Conservation (phyloP, 2,888 invertebrate genomes). For the Galerucella calmariensis region DNA sequence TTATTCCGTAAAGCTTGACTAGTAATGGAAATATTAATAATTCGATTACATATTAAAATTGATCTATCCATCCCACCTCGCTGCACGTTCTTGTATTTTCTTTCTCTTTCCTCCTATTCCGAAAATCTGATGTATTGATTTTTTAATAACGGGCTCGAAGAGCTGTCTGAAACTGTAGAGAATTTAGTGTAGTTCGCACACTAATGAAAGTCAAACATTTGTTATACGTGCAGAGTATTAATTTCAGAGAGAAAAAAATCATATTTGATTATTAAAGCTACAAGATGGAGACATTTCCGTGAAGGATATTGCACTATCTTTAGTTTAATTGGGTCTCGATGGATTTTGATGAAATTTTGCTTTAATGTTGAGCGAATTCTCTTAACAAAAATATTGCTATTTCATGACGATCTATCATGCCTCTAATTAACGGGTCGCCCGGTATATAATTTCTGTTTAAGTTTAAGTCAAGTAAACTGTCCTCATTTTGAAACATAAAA, state of each 20-base stretch:
- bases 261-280: constrained; percentile 24
- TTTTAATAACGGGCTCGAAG: constrained; percentile 49
- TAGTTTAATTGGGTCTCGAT: no score
- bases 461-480: neutral
- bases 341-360: no score
- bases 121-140: constrained; percentile 54
- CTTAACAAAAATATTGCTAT: no score
- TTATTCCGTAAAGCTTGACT: no score
- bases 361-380: no score
- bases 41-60: neutral
- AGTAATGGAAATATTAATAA: neutral
- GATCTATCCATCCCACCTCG: neutral
- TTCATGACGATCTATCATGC: no score
- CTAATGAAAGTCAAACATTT: constrained; percentile 44
- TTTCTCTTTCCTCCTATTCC: constrained; percentile 32
- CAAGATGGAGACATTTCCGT: neutral
- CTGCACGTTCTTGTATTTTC: constrained; percentile 27
- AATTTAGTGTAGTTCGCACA: constrained; percentile 31
- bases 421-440: no score
- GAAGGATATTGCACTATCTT: no score
- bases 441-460: neutral
- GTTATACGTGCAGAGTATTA: constrained; percentile 36
- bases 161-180: constrained; percentile 16
- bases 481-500: neutral
- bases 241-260: constrained; percentile 30